Evolutionary conservation across 1,140 invertebrate species (phyloP), one percentile per base, ranked within the genome.

Genomic region (Magallana gigas): DNA sequence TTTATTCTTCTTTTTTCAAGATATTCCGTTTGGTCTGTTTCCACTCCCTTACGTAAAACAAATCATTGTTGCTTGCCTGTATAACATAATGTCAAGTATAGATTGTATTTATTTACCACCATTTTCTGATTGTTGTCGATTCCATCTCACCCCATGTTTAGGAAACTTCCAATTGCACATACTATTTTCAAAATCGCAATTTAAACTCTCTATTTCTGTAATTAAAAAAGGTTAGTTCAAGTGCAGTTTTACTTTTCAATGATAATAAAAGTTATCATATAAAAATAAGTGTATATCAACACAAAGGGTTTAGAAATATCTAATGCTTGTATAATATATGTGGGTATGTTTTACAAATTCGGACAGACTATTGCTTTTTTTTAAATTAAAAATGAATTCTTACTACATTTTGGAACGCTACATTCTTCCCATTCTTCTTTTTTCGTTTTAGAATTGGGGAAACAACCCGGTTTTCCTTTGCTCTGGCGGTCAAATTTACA

Each of bases 401-500:
- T 23, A 76, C 68, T 29, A 76, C 68, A 76, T 76, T 36, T 29
- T 36, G 68, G 68, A 29, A 76, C 23, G 36, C 23, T 76, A 29
- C 68, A 76, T 8, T 29, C 23, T 6, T 29, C 23, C 68, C 68
- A 76, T 36, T 23, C 23, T 23, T 23, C 23, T 23, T 23, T 23
- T 1, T 76, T 29, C 23, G 3, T 12, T 23, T 76, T 29, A 9
- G 68, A 76, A 12, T 76, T 11, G 7, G 29, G 23, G 14, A 76
- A 76, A 36, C 68, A 76, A 76, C 68, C 68, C 68, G 68, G 68
- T 4, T 76, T 23, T 76, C 23, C 23, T 76, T 76, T 76, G 23
- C 68, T 36, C 36, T 18, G 23, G 11, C 6, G 1, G 12, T 76
- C 68, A 12, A 76, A 76, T 11, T 29, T 76, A 76, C 68, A 76